These are phyloP conservation scores for Crotalus helleri DNA, from an alignment of 2,113 vertebrate species.

Conservation along the genomic window DNA sequence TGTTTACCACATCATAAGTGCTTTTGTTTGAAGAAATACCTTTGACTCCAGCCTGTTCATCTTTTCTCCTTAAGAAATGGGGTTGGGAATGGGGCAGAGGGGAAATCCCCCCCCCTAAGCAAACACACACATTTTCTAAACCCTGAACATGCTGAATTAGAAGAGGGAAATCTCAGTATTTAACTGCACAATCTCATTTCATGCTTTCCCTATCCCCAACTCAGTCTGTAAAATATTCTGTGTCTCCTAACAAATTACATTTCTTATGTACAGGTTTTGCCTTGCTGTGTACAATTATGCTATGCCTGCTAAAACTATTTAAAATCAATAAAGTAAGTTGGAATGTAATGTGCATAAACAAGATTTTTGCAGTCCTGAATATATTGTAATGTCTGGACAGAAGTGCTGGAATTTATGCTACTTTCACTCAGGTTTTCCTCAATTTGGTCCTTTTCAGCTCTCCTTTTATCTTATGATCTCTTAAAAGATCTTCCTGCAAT, in stretches of 20 bases:
- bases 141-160: constrained; percentile 27
- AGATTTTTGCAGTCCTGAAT: background rate
- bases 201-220: constrained; percentile 10
- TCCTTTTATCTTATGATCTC: background rate
- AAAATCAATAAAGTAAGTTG: constrained; percentile 53
- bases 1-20: constrained; percentile 25
- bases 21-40: constrained; percentile 34
- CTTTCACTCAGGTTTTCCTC: background rate
- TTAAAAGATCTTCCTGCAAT: background rate
- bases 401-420: background rate
- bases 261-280: constrained; percentile 46
- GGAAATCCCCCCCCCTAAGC: constrained; percentile 20
- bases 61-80: constrained; percentile 36
- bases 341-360: constrained; percentile 30
- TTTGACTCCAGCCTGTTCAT: constrained; percentile 37
- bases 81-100: constrained; percentile 14
- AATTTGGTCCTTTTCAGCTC: background rate
- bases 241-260: constrained; percentile 49
- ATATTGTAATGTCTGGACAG: background rate
- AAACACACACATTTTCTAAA: background rate
- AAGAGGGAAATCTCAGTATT: constrained; percentile 19
- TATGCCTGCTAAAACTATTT: constrained; percentile 59
- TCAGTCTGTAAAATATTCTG: constrained; percentile 29
- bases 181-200: constrained; percentile 20
- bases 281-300: constrained; percentile 53